Base-by-base conservation (phyloP, 2,797 vertebrate species). In the Merluccius polli region DNA sequence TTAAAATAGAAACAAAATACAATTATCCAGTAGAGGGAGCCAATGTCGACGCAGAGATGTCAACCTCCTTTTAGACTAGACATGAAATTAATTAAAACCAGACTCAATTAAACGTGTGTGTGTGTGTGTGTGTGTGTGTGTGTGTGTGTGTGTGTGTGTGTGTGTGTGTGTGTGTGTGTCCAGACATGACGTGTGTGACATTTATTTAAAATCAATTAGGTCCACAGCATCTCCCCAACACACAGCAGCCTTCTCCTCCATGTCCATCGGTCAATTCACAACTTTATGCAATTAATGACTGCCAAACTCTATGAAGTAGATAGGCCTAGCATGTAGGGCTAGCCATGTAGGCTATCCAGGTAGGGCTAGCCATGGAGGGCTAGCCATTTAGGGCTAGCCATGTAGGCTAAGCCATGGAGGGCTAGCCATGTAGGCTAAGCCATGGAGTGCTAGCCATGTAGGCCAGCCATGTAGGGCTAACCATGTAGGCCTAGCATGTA, bases 161-260 rank as follows among this genome's bases (percentile, higher is more conserved):
- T 52, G 44, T 52, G 44, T 52, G 44, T 52, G 44, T 52, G 44
- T 52, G 44, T 52, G 4, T 15, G 44, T 52, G 12, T 21, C 15
- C 63, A 31, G 8, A 13, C 32, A 27, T 24, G 3, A 41, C 38
- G 38, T 13, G 38, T 41, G 38, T 41, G 38, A 41, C 44, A 48
- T 48, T 21, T 9, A 38, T 11, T 44, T 15, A 44, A 48, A 48
- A 48, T 7, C 44, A 48, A 48, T 48, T 15, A 18, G 44, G n/a
- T n/a, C n/a, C n/a, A n/a, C n/a, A n/a, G n/a, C n/a, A n/a, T n/a
- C n/a, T n/a, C n/a, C n/a, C n/a, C n/a, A n/a, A 48, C 44, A 63
- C 77, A 76, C n/a, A n/a, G n/a, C n/a, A n/a, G n/a, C n/a, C n/a
- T 65, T 63, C 44, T 80, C 78, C 70, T 77, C 83, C 78, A 52